Evolutionary conservation across 1,140 invertebrate genomes (phyloP), one percentile per base, ranked within the genome.

Genomic region (Sesamia nonagrioides): DNA sequence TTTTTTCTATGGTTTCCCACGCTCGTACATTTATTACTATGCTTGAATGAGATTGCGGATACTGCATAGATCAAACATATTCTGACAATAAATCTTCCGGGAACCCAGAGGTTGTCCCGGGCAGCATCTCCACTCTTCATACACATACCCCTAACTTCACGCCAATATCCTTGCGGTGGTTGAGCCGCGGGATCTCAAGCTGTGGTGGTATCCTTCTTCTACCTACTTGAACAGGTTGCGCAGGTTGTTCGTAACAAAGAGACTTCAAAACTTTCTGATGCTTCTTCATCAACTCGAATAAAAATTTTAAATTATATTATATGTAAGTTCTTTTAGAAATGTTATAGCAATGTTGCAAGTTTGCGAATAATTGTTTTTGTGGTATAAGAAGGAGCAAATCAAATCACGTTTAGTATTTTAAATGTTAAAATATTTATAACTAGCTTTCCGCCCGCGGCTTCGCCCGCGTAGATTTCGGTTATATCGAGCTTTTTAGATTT

Each of bases 181-280:
- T 84, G 96, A 98, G 0, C 96, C 96, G 4, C 94, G 98, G 79
- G 97, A 98, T 95, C 98, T 98, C 0, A 79, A 48, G 18, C 75
- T 27, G 72, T 80, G 9, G 78, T 40, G 0, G 78, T 80, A 0
- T 80, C 78, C 3, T 56, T 17, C 5, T 76, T 97, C 27, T 27
- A 27, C 97, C 97, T 96, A 98, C 89, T 18, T 78, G n/a, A 58
- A 60, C 37, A 61, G 73, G 42, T 95, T 98, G 42, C 96, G 96
- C 48, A 96, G 95, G 76, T 96, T 96, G 0, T 96, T 97, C 79
- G 96, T 97, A 96, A 83, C 77, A 90, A 2, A 96, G 96, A 2
- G 95, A 96, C 81, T 97, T 98, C 84, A 89, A 96, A 60, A 95
- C 95, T 66, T 98, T 97, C 91, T 97, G 97, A 96, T 91, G 97